Percentiles rank a stretch among this genome's conserved stretches.
phyloP scores from a whole-genome alignment of 2,797 vertebrate species.

The Sebastes baramenuke region DNA sequence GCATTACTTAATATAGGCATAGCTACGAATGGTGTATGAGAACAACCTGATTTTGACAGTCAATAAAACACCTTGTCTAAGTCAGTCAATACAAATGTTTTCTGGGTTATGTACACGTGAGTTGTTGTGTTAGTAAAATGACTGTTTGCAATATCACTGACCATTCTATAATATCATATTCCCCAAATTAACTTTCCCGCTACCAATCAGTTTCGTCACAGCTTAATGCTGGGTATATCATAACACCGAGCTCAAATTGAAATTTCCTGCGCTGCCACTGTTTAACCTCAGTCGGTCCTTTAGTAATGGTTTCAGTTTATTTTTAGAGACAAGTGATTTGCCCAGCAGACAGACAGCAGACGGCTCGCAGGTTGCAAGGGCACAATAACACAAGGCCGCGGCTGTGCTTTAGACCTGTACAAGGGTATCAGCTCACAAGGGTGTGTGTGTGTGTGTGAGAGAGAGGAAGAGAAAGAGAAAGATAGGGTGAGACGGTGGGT shows the following conservation, averaged over 20 bases:
- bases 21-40: too few species aligned
- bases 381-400: slow-evolving; percentile 40
- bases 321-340: slow-evolving; percentile 54
- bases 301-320: slow-evolving; percentile 30
- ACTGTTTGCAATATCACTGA: neutral
- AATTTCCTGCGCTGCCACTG: slow-evolving; percentile 12
- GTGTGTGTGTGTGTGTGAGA: neutral
- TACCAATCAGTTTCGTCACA: slow-evolving; percentile 4
- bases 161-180: neutral
- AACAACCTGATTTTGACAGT: neutral
- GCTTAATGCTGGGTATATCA: neutral
- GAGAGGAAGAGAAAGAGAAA: slow-evolving; percentile 21
- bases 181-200: neutral
- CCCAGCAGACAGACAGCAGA: slow-evolving; percentile 35
- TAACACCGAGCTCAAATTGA: neutral
- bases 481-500: slow-evolving; percentile 65
- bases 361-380: slow-evolving; percentile 44
- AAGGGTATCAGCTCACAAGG: slow-evolving; percentile 55
- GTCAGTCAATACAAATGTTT: neutral
- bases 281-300: slow-evolving; percentile 25
- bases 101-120: neutral
- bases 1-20: too few species aligned
- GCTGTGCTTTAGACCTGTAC: slow-evolving; percentile 37
- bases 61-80: neutral
- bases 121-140: neutral